Percentiles rank a stretch among this genome's conserved stretches.
phyloP scores from a whole-genome alignment of 92 coral and sea anemone species.

The Scolanthus callimorphus region DNA sequence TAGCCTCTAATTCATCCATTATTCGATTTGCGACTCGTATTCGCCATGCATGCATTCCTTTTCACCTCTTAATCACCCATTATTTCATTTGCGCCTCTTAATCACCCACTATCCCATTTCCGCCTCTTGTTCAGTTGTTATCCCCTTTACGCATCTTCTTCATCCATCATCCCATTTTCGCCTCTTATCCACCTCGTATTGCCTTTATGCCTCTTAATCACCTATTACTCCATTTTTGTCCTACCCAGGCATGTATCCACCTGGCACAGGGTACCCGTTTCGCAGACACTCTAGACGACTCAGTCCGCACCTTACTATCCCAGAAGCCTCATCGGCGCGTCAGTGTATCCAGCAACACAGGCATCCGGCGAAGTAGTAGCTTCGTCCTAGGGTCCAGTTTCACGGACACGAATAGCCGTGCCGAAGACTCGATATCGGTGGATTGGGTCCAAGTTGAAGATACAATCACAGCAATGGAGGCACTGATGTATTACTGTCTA shows the following conservation, averaged over 20 bases:
- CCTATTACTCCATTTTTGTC: too few relatives aligned
- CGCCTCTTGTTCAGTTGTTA: too few relatives aligned
- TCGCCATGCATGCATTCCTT: too few relatives aligned
- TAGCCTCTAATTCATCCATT: too few relatives aligned
- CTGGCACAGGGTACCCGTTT: constrained; percentile 85
- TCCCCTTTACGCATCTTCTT: too few relatives aligned
- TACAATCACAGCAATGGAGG: constrained; percentile 81
- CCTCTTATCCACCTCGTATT: too few relatives aligned
- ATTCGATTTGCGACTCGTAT: too few relatives aligned
- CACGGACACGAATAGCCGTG: constrained; percentile 45
- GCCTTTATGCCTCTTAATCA: too few relatives aligned
- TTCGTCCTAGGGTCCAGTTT: constrained; percentile 69
- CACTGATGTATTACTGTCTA: constrained; percentile 57
- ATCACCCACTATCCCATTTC: too few relatives aligned
- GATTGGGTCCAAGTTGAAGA: constrained; percentile 90
- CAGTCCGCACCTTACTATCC: constrained; percentile 47
- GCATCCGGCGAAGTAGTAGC: constrained; percentile 64
- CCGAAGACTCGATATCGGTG: constrained; percentile 57
- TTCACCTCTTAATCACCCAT: too few relatives aligned
- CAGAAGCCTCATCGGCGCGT: constrained; percentile 36
- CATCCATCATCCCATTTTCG: too few relatives aligned
- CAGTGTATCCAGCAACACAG: constrained; percentile 31
- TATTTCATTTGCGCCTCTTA: too few relatives aligned
- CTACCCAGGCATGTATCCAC: constrained; percentile 73
- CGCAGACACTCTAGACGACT: constrained; percentile 65